Evolutionary conservation across 2,888 invertebrate genomes (phyloP).

Genomic region (Itoplectis maculator): DNA sequence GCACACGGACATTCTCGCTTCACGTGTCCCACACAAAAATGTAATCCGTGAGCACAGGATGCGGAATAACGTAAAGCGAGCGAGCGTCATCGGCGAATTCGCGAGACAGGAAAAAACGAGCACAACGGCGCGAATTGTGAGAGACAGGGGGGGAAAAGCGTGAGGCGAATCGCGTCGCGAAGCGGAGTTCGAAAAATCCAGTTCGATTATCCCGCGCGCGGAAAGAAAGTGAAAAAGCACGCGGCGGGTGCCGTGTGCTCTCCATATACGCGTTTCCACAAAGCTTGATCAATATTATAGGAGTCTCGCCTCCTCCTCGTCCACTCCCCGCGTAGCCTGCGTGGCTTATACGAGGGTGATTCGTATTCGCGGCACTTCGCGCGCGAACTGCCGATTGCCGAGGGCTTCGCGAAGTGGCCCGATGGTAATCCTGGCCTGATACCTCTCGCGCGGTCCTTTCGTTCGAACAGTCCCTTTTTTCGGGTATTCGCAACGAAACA

Average conservation of each 20-base stretch:
- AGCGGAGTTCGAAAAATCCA: slow-evolving; percentile 1
- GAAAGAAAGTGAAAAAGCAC: slow-evolving; percentile 7
- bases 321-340: too few species aligned
- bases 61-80: too few species aligned
- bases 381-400: slow-evolving; percentile 1
- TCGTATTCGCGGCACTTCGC: neutral
- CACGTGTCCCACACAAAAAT: too few species aligned
- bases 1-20: neutral
- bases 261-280: neutral
- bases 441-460: neutral
- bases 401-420: neutral
- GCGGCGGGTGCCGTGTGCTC: too few species aligned
- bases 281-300: slow-evolving; percentile 25
- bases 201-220: slow-evolving; percentile 7
- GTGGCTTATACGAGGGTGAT: neutral
- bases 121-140: neutral
- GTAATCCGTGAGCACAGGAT: too few species aligned
- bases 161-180: neutral
- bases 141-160: slow-evolving; percentile 12
- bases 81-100: too few species aligned
- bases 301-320: too few species aligned
- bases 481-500: too few species aligned
- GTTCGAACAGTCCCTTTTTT: neutral
- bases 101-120: too few species aligned
- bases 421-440: neutral